A percentile compares a stretch with the other conserved stretches of the same genome.
Evolutionary conservation across 2,888 invertebrate species (phyloP).

Genomic region (Limnephilus rhombicus): DNA sequence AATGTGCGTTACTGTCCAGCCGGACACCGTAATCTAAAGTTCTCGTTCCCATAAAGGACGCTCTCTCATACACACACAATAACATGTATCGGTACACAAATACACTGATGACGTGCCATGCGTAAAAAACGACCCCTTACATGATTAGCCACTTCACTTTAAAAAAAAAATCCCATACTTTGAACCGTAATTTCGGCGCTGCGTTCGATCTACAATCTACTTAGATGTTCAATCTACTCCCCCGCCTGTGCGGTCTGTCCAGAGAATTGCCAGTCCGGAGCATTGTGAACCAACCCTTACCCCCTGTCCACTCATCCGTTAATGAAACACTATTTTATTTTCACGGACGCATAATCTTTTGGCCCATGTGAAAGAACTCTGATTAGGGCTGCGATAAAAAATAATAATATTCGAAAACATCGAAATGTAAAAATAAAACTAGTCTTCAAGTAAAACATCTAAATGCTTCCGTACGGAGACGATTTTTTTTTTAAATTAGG

Average conservation of each 20-base stretch:
- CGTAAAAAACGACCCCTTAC: background rate
- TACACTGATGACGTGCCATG: background rate
- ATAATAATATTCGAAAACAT: background rate
- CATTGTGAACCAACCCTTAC: background rate
- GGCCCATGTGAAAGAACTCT: background rate
- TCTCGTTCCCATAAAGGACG: no score
- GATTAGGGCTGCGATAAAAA: background rate
- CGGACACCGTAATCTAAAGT: no score
- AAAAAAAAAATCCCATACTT: background rate
- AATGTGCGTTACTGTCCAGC: no score
- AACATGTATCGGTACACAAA: background rate
- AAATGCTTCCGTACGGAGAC: background rate
- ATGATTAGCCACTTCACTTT: background rate
- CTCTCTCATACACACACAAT: background rate
- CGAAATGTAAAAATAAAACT: background rate
- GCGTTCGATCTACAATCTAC: background rate
- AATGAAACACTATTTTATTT: conserved; percentile 32
- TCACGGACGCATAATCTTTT: conserved; percentile 22
- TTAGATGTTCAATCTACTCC: background rate
- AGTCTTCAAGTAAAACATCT: background rate
- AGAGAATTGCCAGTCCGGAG: background rate
- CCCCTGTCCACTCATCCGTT: conserved; percentile 19
- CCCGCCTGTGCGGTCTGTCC: background rate
- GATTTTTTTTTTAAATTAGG: no score
- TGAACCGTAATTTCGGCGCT: background rate